Evolutionary conservation across 2,888 invertebrate genomes (phyloP).

Genomic region (Athalia circularis): DNA sequence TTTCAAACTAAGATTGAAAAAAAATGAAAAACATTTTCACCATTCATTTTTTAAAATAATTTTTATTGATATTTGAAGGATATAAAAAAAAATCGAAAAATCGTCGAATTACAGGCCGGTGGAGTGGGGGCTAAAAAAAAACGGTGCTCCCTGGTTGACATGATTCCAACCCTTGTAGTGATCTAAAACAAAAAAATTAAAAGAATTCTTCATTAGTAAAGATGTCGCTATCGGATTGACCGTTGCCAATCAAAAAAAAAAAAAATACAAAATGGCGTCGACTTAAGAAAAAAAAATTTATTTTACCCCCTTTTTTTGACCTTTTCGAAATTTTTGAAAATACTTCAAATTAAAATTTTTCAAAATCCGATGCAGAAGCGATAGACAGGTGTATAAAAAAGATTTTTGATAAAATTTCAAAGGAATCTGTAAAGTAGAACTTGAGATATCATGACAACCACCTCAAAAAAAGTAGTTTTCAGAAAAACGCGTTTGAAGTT

Average conservation of each 20-base stretch:
- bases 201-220: neutral
- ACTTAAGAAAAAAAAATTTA: neutral
- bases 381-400: constrained; percentile 10
- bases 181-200: constrained; percentile 1
- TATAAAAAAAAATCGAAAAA: neutral
- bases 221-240: neutral
- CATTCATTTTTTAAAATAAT: constrained; percentile 13
- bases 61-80: constrained; percentile 15
- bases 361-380: neutral
- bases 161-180: constrained; percentile 15
- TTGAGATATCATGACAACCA: constrained; percentile 22
- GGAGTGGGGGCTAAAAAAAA: neutral
- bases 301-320: neutral
- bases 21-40: constrained; percentile 10
- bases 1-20: constrained; percentile 10
- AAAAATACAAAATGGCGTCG: constrained; percentile 17
- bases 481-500: constrained; percentile 49
- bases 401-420: constrained; percentile 11
- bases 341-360: neutral
- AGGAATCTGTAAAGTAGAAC: constrained; percentile 35
- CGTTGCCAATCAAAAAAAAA: neutral
- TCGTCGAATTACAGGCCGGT: neutral
- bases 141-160: neutral
- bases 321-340: constrained; percentile 9
- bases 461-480: constrained; percentile 45